Percentiles rank a stretch among this genome's conserved stretches.
These are phyloP conservation scores for Epistrophe grossulariae DNA, from an alignment of 2,888 invertebrate species.

Conservation along the genomic window DNA sequence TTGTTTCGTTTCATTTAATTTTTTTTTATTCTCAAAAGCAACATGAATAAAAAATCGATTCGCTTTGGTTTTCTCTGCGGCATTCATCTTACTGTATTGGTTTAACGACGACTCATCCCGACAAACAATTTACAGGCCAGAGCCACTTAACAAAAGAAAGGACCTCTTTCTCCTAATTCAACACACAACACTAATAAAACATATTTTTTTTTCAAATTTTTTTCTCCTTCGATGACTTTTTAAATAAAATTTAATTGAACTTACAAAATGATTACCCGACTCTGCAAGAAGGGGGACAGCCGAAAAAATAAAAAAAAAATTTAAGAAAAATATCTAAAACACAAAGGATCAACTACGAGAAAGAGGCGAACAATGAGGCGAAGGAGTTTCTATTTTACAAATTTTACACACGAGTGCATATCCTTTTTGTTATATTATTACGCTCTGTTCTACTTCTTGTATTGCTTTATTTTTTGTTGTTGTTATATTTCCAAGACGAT, in stretches of 20 bases:
- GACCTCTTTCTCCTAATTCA: constrained; percentile 8
- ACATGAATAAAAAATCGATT: constrained; percentile 34
- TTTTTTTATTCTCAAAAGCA: background rate
- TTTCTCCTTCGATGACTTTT: constrained; percentile 71
- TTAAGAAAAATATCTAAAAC: constrained; percentile 17
- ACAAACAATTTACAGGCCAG: constrained; percentile 45
- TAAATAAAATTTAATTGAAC: constrained; percentile 76
- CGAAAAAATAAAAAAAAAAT: background rate
- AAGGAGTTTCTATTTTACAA: constrained; percentile 76
- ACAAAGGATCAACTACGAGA: constrained; percentile 68
- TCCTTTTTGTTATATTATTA: constrained; percentile 65
- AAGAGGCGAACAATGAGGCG: constrained; percentile 67
- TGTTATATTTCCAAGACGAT: constrained; percentile 47
- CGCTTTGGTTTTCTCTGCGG: constrained; percentile 11
- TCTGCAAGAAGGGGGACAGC: background rate
- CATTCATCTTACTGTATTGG: constrained; percentile 41
- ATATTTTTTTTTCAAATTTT: constrained; percentile 40
- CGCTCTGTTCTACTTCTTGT: constrained; percentile 58
- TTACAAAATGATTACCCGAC: constrained; percentile 66
- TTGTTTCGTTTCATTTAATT: constrained; percentile 3
- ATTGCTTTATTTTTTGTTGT: constrained; percentile 7
- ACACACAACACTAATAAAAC: constrained; percentile 60
- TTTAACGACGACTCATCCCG: constrained; percentile 62
- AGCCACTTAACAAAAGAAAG: constrained; percentile 43
- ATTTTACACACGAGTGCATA: constrained; percentile 75